Base-by-base conservation (phyloP, 37 sponge, comb jelly and placozoan species). In the Halichondria panicea region DNA sequence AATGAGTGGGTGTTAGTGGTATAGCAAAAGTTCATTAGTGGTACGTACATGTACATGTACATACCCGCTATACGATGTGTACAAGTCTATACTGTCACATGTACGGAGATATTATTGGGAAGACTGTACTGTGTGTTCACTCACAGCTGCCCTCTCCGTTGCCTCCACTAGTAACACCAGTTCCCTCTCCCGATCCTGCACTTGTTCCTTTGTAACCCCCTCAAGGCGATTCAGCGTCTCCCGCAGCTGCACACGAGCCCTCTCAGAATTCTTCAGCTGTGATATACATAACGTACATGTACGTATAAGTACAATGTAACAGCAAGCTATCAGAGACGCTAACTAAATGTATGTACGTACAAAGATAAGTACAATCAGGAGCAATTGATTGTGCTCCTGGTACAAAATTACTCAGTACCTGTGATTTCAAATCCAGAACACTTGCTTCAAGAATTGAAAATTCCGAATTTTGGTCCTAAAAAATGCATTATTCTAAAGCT, bases 381-480 rank as follows among this genome's bases (percentile, higher is more conserved):
- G n/a, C 22, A n/a, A n/a, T n/a, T n/a, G n/a, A n/a, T n/a, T n/a
- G n/a, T n/a, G n/a, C n/a, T n/a, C n/a, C n/a, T n/a, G n/a, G n/a
- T n/a, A n/a, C n/a, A n/a, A n/a, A n/a, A n/a, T n/a, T n/a, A n/a
- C n/a, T n/a, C n/a, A 30, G n/a, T 55, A 78, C 79, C 68, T 78
- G 79, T n/a, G 55, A 31, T 39, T 78, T 66, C 5, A 67, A 43
- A 3, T 67, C 79, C 56, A 68, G 68, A 38, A 68, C 7, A 25
- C 68, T 55, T 0, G 79, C 34, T 19, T 78, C 33, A 13, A 68
- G 68, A 43, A 68, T 68, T 44, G 36, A 40, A 4, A 68, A 48
- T 33, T 78, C 79, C 56, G 69, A 66, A 18, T 78, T 58, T 55
- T 68, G 67, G 19, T 68, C 79, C 68, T 78, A 40, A 19, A 40